Percentiles rank a stretch among this genome's conserved stretches.
Conservation (phyloP, 2,113 vertebrate genomes). For the Chloropsis cyanopogon region DNA sequence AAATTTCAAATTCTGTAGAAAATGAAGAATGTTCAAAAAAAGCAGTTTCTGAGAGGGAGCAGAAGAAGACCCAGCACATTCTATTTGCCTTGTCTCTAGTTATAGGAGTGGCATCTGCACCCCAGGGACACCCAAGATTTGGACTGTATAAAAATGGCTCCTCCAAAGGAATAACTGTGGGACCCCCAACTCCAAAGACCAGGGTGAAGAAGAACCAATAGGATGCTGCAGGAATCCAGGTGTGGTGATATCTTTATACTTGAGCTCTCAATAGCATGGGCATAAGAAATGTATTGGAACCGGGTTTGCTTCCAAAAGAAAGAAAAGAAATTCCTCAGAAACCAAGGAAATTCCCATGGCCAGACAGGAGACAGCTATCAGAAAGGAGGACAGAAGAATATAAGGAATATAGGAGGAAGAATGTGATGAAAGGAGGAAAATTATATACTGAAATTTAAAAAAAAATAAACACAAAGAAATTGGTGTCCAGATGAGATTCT, state of each 20-base stretch:
- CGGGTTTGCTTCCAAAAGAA: not conserved
- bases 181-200: not conserved
- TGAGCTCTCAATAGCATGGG: not conserved
- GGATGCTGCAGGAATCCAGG: not conserved
- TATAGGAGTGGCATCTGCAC: not conserved
- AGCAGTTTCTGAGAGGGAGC: not conserved
- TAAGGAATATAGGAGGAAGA: not conserved
- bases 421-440: not conserved
- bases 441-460: not conserved
- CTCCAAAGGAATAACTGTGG: not conserved
- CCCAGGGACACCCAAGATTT: not conserved
- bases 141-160: too few species aligned
- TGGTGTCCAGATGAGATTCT: not conserved
- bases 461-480: not conserved
- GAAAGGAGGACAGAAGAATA: not conserved
- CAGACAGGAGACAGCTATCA: not conserved
- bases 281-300: not conserved
- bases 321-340: not conserved
- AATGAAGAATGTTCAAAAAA: not conserved
- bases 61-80: not conserved
- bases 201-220: not conserved
- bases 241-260: not conserved
- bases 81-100: not conserved
- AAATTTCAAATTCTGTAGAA: not conserved
- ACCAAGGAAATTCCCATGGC: not conserved